phyloP scores from a whole-genome alignment of 2,888 invertebrate genomes.

The Ophonus ardosiacus region DNA sequence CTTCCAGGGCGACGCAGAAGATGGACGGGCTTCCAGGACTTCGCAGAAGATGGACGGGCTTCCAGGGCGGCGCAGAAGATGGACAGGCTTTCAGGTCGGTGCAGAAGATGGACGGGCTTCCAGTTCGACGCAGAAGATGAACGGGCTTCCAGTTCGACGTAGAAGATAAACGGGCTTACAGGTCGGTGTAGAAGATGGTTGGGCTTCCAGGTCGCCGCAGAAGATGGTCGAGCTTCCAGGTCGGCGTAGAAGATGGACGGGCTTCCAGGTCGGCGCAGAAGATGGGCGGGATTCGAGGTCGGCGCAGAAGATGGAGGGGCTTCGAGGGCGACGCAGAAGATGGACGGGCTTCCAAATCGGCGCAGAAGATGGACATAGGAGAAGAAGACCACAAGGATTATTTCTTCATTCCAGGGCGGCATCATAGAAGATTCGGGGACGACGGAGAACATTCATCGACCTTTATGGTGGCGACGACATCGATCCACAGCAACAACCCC shows the following conservation, averaged over 20 bases:
- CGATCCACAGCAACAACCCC: background rate
- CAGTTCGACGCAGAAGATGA: conserved; percentile 26
- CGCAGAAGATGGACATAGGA: conserved; percentile 29
- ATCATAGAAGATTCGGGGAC: background rate
- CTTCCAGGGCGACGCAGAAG: conserved; percentile 18
- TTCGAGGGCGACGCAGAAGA: background rate
- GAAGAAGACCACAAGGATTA: conserved; percentile 28
- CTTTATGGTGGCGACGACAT: background rate
- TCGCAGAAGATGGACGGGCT: background rate
- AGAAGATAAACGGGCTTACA: background rate
- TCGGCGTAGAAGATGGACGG: background rate
- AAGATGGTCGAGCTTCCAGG: background rate
- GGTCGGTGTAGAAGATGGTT: conserved; percentile 24
- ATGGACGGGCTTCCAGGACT: background rate
- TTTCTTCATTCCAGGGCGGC: background rate
- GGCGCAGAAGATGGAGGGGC: background rate
- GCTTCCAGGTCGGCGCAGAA: conserved; percentile 10
- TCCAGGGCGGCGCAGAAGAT: background rate
- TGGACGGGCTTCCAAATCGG: background rate
- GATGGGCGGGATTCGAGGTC: background rate
- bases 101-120: background rate
- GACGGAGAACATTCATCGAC: background rate
- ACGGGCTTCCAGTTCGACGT: conserved; percentile 1
- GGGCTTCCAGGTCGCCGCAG: conserved; percentile 1
- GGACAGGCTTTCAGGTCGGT: background rate